A percentile compares a stretch with the other conserved stretches of the same genome.
Conservation (phyloP, 1,140 invertebrate genomes). For the Diprion similis region DNA sequence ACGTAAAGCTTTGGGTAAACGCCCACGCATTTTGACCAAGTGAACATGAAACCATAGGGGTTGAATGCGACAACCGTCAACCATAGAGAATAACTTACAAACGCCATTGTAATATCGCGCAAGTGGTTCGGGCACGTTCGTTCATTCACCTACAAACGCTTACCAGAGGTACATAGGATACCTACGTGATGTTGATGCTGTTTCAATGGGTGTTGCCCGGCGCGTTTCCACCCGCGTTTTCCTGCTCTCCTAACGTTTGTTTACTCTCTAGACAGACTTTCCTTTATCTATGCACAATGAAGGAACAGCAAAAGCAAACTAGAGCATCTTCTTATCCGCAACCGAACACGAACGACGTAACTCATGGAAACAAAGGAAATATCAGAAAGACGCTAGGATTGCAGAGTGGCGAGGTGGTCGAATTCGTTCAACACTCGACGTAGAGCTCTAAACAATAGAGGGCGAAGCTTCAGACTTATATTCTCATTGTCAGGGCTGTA, state of each 20-base stretch:
- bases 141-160: background rate
- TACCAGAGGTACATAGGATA: background rate
- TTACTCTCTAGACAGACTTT: constrained; percentile 46
- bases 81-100: background rate
- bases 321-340: no score
- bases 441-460: background rate
- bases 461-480: no score
- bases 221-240: constrained; percentile 19
- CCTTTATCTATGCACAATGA: background rate
- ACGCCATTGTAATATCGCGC: background rate
- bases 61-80: constrained; percentile 3
- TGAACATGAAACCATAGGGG: constrained; percentile 7
- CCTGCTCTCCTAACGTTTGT: constrained; percentile 48
- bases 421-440: background rate
- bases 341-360: constrained; percentile 3
- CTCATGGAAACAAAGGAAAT: constrained; percentile 59
- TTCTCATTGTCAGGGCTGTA: no score
- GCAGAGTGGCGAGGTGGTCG: constrained; percentile 47
- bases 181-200: background rate
- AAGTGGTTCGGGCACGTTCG: background rate
- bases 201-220: constrained; percentile 2
- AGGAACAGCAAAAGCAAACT: no score
- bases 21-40: constrained; percentile 6
- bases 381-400: constrained; percentile 55
- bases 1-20: background rate